Percentiles rank a stretch among this genome's conserved stretches.
Evolutionary conservation across 1,140 invertebrate species (phyloP).

Genomic region (Apis cerana): DNA sequence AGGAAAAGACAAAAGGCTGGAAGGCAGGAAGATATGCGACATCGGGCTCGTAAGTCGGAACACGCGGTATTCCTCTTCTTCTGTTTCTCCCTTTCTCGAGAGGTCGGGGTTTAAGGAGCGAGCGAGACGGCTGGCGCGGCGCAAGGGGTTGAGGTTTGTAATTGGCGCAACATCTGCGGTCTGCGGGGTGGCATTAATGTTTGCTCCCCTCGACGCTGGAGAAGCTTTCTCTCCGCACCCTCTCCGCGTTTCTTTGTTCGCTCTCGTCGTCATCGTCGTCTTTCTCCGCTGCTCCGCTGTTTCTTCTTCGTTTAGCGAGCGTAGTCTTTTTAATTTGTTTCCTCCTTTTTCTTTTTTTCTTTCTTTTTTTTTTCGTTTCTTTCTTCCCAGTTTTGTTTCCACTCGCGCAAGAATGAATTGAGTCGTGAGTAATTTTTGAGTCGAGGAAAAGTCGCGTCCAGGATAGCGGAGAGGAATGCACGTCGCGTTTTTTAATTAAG

Average conservation of each 20-base stretch:
- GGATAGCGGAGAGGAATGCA: too few species aligned
- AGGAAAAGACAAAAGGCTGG: conserved; percentile 45
- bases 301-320: neutral
- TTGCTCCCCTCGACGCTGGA: conserved; percentile 64
- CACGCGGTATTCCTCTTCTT: conserved; percentile 50
- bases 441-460: neutral
- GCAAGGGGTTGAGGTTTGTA: conserved; percentile 75
- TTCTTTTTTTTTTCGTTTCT: neutral
- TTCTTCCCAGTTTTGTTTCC: neutral
- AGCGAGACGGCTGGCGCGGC: conserved; percentile 16
- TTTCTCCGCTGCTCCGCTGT: neutral
- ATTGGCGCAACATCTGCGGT: conserved; percentile 81
- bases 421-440: conserved; percentile 12
- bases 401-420: conserved; percentile 3
- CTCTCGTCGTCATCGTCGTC: neutral
- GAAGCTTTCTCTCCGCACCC: neutral
- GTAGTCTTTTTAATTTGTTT: conserved; percentile 4
- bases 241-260: conserved; percentile 3
- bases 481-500: conserved; percentile 5
- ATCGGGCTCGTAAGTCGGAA: conserved; percentile 58
- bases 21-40: conserved; percentile 28
- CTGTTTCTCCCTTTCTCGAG: conserved; percentile 34
- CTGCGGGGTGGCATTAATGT: conserved; percentile 79
- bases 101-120: neutral
- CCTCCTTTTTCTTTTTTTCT: neutral